A percentile compares a stretch with the other conserved stretches of the same genome.
phyloP scores from a whole-genome alignment of 2,113 vertebrate genomes.

The Pelusios castaneus region DNA sequence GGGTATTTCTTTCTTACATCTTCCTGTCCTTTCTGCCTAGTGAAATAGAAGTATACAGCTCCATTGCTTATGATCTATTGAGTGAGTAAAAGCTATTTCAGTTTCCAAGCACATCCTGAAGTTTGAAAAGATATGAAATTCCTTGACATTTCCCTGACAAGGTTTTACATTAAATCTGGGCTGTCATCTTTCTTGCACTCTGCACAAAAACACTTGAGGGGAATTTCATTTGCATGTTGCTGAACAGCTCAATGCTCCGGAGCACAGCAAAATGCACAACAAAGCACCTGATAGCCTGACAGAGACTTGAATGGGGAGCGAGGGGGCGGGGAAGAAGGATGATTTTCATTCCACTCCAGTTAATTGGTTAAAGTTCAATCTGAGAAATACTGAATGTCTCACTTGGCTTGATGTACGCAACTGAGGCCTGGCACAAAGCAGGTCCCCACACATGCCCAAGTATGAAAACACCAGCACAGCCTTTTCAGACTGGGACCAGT shows the following conservation, averaged over 20 bases:
- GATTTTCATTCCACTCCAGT: neutral
- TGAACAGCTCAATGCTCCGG: slow-evolving; percentile 7
- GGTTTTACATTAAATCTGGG: slow-evolving; percentile 5
- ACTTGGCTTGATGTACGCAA: neutral
- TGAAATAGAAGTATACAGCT: neutral
- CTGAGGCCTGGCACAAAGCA: slow-evolving; percentile 2
- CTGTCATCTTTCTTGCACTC: neutral
- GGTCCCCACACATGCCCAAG: neutral
- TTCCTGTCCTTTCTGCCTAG: neutral
- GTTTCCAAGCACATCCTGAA: neutral
- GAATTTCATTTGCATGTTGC: neutral
- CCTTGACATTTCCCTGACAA: neutral
- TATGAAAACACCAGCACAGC: neutral
- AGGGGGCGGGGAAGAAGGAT: neutral
- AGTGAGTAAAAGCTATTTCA: neutral
- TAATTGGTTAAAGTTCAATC: neutral
- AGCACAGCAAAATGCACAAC: neutral
- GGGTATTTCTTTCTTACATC: neutral
- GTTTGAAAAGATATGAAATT: neutral
- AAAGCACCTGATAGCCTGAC: neutral
- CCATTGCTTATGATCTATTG: neutral
- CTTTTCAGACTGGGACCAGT: neutral
- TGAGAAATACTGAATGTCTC: neutral
- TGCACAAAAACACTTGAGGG: neutral
- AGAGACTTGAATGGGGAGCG: neutral